Conservation (phyloP, 2,888 invertebrate species). For the Imbricaverruca yamaguchii region DNA sequence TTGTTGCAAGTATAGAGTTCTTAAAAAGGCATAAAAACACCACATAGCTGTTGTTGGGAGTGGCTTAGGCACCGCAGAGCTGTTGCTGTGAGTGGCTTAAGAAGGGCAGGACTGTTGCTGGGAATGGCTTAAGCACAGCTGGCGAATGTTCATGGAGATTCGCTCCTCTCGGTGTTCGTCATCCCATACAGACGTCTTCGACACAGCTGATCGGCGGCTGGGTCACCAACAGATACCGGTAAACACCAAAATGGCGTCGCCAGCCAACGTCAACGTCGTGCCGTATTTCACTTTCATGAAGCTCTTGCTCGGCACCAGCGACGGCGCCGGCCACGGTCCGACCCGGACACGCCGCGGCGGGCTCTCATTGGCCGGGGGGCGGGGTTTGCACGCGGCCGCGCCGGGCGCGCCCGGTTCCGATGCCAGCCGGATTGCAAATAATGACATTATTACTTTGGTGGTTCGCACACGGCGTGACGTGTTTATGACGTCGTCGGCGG, state of each 20-base stretch:
- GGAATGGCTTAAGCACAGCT: no score
- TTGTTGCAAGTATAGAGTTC: no score
- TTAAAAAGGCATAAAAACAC: no score
- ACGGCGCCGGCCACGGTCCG: not conserved
- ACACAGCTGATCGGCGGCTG: no score
- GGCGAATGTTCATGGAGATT: no score
- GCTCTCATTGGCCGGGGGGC: not conserved
- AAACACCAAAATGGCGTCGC: not conserved
- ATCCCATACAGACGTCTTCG: no score
- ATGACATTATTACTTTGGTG: conserved; percentile 1
- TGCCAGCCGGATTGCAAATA: conserved; percentile 1
- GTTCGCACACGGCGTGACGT: not conserved
- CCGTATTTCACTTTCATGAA: not conserved
- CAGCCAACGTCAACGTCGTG: not conserved
- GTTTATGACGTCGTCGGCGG: not conserved
- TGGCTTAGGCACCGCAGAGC: no score
- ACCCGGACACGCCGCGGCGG: not conserved
- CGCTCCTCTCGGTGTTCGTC: no score
- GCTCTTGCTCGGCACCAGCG: not conserved
- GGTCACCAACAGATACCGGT: no score
- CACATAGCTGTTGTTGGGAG: no score
- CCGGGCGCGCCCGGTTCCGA: not conserved
- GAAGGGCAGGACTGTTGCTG: no score
- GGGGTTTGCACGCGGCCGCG: not conserved
- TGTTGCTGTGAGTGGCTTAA: no score